Base-by-base conservation (phyloP, 2,888 invertebrate species). In the Coronaproctus castanopsis region DNA sequence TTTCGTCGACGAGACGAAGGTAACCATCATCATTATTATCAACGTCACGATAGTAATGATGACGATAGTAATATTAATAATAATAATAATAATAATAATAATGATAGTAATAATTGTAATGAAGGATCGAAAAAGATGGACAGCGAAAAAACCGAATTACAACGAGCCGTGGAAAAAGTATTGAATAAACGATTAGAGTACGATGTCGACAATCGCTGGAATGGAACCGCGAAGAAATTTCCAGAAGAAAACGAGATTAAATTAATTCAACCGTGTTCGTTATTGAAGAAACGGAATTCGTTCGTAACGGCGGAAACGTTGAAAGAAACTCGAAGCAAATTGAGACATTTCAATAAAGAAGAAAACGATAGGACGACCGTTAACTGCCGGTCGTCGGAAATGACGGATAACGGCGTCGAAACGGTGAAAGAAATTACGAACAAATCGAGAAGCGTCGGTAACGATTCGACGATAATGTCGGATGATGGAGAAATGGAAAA, bases 261-360 rank as follows among this genome's bases (percentile, higher is more conserved):
- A 48, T 49, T 52, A 67, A 66, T 68, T 61, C 68, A 65, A 53
- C 67, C 66, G 58, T 54, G 55, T 2, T 20, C 64, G 5, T 51
- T 62, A 1, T 22, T 57, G 24, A 62, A 67, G 54, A 63, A 63
- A 67, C 68, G 72, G 23, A 70, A 73, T 63, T 73, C 76, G 2
- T 79, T 80, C 63, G 74, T 80, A 3, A 79, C 80, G 0, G 79
- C 78, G 2, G 79, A 80, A 62, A 77, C 78, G 1, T 67, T 80
- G 54, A 76, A 78, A 65, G 79, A 78, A 69, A 78, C 80, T 14
- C 73, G 77, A 61, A 78, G 76, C n/a, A 73, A 77, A 61, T 67
- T 80, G 21, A 73, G 78, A 65, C 75, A 76, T 62, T 72, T 78
- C 2, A 76, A 74, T 8, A 36, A 36, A 57, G 63, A 64, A 18